A percentile compares a stretch with the other conserved stretches of the same genome.
Conservation (phyloP, 2,113 vertebrate species). For the Channa maculata region DNA sequence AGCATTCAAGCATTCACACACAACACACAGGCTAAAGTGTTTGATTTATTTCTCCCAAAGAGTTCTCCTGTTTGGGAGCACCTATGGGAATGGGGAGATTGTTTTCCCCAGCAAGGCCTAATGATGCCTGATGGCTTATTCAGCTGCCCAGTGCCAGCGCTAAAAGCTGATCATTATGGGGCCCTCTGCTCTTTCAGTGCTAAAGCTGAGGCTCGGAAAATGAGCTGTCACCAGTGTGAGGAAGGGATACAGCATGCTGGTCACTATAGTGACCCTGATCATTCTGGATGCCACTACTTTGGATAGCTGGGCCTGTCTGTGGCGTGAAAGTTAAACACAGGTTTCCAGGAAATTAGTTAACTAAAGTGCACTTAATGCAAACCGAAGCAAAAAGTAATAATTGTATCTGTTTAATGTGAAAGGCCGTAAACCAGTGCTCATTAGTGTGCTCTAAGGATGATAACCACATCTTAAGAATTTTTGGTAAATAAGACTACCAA, state of each 20-base stretch:
- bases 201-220: slow-evolving; percentile 79
- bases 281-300: slow-evolving; percentile 54
- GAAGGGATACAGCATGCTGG: slow-evolving; percentile 60
- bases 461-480: background rate
- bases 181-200: slow-evolving; percentile 72
- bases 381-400: slow-evolving; percentile 15
- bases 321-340: slow-evolving; percentile 31
- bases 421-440: slow-evolving; percentile 9
- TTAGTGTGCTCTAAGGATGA: slow-evolving; percentile 10
- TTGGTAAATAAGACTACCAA: slow-evolving; percentile 18
- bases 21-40: slow-evolving; percentile 36
- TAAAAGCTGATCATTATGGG: slow-evolving; percentile 86
- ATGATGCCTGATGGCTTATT: slow-evolving; percentile 84
- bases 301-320: slow-evolving; percentile 52
- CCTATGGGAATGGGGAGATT: slow-evolving; percentile 58
- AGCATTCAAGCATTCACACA: slow-evolving; percentile 2
- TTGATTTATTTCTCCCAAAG: slow-evolving; percentile 52
- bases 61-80: slow-evolving; percentile 65
- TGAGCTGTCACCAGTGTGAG: slow-evolving; percentile 80
- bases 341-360: slow-evolving; percentile 33
- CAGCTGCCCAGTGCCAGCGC: slow-evolving; percentile 70
- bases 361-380: slow-evolving; percentile 11
- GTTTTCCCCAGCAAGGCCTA: slow-evolving; percentile 75
- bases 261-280: slow-evolving; percentile 74
- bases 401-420: slow-evolving; percentile 10